Percentiles rank a stretch among this genome's conserved stretches.
Evolutionary conservation across 1,140 invertebrate genomes (phyloP).

Genomic region (Psilanteris sp.): DNA sequence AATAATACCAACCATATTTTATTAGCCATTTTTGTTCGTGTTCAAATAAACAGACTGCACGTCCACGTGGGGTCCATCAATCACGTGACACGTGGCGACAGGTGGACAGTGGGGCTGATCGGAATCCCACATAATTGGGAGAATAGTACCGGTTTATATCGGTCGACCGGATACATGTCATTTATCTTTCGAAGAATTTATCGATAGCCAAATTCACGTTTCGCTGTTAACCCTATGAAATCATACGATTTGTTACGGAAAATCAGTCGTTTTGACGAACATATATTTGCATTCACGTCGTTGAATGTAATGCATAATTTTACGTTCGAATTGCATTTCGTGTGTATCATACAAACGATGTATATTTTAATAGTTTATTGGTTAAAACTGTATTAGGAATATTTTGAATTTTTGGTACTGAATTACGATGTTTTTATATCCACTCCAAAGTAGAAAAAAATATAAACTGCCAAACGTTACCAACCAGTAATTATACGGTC

Average conservation of each 20-base stretch:
- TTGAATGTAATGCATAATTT: conserved; percentile 43
- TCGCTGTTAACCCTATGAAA: conserved; percentile 68
- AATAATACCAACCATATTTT: conserved; percentile 19
- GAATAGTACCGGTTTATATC: conserved; percentile 71
- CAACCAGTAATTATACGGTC: too few species aligned
- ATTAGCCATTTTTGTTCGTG: conserved; percentile 39
- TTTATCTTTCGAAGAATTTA: conserved; percentile 70
- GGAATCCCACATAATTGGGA: conserved; percentile 72
- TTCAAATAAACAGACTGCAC: conserved; percentile 19
- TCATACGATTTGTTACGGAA: conserved; percentile 66
- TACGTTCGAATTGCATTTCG: conserved; percentile 27
- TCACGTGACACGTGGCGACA: conserved; percentile 70
- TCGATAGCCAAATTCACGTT: conserved; percentile 68
- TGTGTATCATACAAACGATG: conserved; percentile 39
- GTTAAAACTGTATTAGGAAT: not conserved
- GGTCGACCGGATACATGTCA: conserved; percentile 69
- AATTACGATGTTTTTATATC: too few species aligned
- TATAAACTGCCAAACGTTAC: too few species aligned
- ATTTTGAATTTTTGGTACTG: conserved; percentile 15
- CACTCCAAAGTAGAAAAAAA: too few species aligned
- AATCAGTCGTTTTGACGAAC: conserved; percentile 55
- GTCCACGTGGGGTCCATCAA: conserved; percentile 67
- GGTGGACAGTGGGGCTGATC: conserved; percentile 70
- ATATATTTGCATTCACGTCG: conserved; percentile 39
- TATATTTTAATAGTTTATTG: conserved; percentile 22